phyloP scores from a whole-genome alignment of 2,797 vertebrate genomes.

The Champsocephalus esox region DNA sequence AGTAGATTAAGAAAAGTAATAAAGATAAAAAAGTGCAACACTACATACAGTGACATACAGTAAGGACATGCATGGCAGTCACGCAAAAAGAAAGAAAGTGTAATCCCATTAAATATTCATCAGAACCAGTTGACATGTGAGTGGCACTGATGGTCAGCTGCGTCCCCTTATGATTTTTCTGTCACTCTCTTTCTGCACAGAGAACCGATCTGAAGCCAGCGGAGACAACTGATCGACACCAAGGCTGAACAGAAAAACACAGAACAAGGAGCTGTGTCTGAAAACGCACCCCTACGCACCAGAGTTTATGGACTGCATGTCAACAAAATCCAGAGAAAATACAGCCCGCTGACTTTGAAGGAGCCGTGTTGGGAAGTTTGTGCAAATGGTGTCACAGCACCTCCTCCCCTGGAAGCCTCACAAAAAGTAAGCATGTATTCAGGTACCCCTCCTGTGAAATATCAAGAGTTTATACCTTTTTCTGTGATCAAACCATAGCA shows the following conservation, averaged over 20 bases:
- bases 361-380: slow-evolving; percentile 22
- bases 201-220: slow-evolving; percentile 50
- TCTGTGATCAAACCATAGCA: background rate
- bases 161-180: slow-evolving; percentile 47
- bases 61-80: slow-evolving; percentile 3
- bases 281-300: slow-evolving; percentile 1
- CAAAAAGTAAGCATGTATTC: slow-evolving; percentile 66
- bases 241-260: slow-evolving; percentile 41
- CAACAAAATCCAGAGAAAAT: slow-evolving; percentile 33
- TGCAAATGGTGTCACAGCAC: slow-evolving; percentile 74
- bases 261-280: slow-evolving; percentile 29
- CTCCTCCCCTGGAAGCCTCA: slow-evolving; percentile 68
- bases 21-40: slow-evolving; percentile 14
- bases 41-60: slow-evolving; percentile 1
- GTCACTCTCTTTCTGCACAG: slow-evolving; percentile 61
- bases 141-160: slow-evolving; percentile 44
- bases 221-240: slow-evolving; percentile 48
- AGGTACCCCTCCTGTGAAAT: slow-evolving; percentile 13
- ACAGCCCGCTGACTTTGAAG: slow-evolving; percentile 41
- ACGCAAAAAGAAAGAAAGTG: background rate
- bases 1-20: slow-evolving; percentile 39
- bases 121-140: slow-evolving; percentile 52
- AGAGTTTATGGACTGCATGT: slow-evolving; percentile 40
- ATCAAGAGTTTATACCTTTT: background rate
- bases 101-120: slow-evolving; percentile 57